These are phyloP conservation scores for Standfussiana lucernea DNA, from an alignment of 2,888 invertebrate genomes.

Conservation along the genomic window DNA sequence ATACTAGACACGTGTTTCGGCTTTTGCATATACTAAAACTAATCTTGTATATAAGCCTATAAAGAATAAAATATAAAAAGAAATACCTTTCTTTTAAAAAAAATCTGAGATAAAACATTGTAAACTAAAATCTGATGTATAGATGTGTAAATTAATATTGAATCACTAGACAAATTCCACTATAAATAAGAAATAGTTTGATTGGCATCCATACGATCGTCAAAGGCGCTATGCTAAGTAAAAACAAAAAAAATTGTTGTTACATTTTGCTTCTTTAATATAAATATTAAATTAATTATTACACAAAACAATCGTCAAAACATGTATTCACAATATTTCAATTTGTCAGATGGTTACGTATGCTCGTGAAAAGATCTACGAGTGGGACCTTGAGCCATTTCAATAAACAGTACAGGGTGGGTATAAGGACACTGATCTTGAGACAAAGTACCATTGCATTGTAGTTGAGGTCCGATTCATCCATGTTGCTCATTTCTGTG, in stretches of 20 bases:
- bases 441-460: conserved; percentile 61
- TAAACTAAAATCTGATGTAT: no score
- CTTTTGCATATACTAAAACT: no score
- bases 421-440: conserved; percentile 72
- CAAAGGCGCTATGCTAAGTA: no score
- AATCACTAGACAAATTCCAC: no score
- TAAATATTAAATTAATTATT: conserved; percentile 44
- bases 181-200: no score
- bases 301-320: conserved; percentile 41
- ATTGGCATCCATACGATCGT: no score
- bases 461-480: conserved; percentile 47
- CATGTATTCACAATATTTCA: conserved; percentile 38
- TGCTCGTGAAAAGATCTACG: conserved; percentile 49
- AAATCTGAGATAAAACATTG: no score
- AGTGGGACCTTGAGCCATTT: conserved; percentile 70
- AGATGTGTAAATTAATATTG: no score
- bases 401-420: conserved; percentile 71
- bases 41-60: no score
- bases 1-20: no score
- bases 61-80: no score
- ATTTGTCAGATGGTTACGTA: conserved; percentile 40
- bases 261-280: conserved; percentile 39
- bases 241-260: conserved; percentile 19
- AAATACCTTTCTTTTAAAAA: no score
- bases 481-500: conserved; percentile 60